These are phyloP conservation scores for Resseliella maxima DNA, from an alignment of 2,888 invertebrate species.

Conservation along the genomic window DNA sequence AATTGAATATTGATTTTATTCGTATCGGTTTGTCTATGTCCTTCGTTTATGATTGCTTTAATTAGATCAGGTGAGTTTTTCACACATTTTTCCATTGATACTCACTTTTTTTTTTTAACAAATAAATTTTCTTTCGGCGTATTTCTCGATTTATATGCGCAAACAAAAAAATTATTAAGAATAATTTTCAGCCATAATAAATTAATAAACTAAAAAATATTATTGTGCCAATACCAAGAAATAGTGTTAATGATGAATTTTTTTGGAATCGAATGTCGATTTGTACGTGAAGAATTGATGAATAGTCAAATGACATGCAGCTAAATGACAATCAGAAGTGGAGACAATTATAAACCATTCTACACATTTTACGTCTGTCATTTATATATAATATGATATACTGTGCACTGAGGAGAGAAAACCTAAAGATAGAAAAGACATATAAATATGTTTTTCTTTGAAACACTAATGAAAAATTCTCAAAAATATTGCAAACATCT, in stretches of 20 bases:
- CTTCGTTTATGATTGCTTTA: conserved; percentile 14
- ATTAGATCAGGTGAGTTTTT: conserved; percentile 18
- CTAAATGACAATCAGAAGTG: conserved; percentile 8
- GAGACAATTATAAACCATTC: conserved; percentile 2
- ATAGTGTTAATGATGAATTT: conserved; percentile 6
- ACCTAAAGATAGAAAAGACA: no score
- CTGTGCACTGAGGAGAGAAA: no score
- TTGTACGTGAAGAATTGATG: conserved; percentile 22
- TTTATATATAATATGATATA: no score
- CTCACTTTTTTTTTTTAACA: neutral
- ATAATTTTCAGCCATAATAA: neutral
- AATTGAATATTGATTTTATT: neutral
- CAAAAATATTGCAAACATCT: no score
- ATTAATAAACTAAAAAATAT: neutral
- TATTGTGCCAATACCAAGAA: neutral
- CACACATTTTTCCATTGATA: neutral
- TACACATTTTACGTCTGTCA: neutral
- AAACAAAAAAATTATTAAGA: neutral
- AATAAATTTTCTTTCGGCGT: neutral
- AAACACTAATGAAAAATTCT: no score
- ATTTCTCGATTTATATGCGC: neutral
- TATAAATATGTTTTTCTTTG: no score
- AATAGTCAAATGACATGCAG: conserved; percentile 3
- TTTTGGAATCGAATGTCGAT: neutral
- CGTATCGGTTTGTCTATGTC: neutral